Evolutionary conservation across 92 coral and sea anemone species (phyloP).

Genomic region (Heliopora coerulea): DNA sequence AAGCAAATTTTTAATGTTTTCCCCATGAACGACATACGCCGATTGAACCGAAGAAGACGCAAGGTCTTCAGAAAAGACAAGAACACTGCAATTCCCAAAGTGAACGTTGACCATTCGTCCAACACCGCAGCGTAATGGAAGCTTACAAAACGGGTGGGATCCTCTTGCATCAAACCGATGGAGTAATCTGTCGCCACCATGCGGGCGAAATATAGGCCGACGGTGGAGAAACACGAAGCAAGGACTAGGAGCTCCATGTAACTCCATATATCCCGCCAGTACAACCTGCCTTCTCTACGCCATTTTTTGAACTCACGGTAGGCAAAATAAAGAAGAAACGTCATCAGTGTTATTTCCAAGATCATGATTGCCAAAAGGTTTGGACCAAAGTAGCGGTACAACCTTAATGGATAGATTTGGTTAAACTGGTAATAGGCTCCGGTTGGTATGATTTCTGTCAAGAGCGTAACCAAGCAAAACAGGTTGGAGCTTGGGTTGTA

Average conservation of each 20-base stretch:
- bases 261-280: conserved; percentile 77
- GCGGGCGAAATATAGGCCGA: conserved; percentile 75
- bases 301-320: conserved; percentile 76
- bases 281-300: conserved; percentile 58
- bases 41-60: conserved; percentile 76
- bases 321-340: conserved; percentile 63
- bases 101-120: conserved; percentile 63
- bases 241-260: conserved; percentile 70
- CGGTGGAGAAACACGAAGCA: conserved; percentile 65
- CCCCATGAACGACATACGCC: conserved; percentile 67
- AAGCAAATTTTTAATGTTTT: conserved; percentile 65
- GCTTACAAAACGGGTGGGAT: conserved; percentile 61
- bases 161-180: conserved; percentile 59
- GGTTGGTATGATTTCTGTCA: conserved; percentile 73
- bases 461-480: conserved; percentile 70
- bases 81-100: conserved; percentile 70
- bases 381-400: conserved; percentile 75
- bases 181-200: conserved; percentile 65
- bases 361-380: conserved; percentile 70
- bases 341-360: conserved; percentile 65
- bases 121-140: conserved; percentile 73
- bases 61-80: conserved; percentile 66
- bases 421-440: conserved; percentile 78
- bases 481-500: conserved; percentile 75
- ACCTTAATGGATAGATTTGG: conserved; percentile 59